These are phyloP conservation scores for Leptestheria dahalacensis DNA, from an alignment of 1,140 invertebrate genomes.

Conservation along the genomic window DNA sequence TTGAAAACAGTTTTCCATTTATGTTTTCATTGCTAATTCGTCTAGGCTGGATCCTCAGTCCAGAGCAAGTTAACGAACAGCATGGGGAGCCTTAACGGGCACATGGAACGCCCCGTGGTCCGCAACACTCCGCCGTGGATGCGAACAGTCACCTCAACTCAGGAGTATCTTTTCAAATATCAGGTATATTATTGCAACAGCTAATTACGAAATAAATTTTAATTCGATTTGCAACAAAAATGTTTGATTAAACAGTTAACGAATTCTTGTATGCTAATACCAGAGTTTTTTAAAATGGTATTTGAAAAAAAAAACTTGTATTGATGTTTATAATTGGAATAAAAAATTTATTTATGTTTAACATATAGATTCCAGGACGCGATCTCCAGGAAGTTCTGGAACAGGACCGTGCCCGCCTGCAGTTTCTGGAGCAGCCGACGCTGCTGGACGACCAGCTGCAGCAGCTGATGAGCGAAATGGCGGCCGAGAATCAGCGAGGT, in stretches of 20 bases:
- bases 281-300: no score
- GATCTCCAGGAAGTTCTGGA: conserved; percentile 44
- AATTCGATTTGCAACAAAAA: no score
- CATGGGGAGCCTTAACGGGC: background rate
- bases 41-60: background rate
- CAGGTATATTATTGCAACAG: conserved; percentile 25
- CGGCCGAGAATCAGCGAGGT: conserved; percentile 41
- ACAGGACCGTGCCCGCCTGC: conserved; percentile 42
- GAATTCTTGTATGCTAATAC: no score
- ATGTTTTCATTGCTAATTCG: background rate
- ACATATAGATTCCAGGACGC: conserved; percentile 32
- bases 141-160: conserved; percentile 42
- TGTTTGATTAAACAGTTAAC: no score
- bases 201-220: background rate
- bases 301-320: no score
- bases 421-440: conserved; percentile 41
- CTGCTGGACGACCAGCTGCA: conserved; percentile 55
- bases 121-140: conserved; percentile 39
- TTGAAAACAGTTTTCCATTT: background rate
- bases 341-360: background rate
- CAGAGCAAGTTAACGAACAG: conserved; percentile 1
- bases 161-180: conserved; percentile 50
- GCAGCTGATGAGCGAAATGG: conserved; percentile 52
- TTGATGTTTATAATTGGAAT: background rate
- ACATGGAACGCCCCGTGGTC: background rate